Base-by-base conservation (phyloP, 2,113 vertebrate genomes). In the Sinocyclocheilus rhinocerous region DNA sequence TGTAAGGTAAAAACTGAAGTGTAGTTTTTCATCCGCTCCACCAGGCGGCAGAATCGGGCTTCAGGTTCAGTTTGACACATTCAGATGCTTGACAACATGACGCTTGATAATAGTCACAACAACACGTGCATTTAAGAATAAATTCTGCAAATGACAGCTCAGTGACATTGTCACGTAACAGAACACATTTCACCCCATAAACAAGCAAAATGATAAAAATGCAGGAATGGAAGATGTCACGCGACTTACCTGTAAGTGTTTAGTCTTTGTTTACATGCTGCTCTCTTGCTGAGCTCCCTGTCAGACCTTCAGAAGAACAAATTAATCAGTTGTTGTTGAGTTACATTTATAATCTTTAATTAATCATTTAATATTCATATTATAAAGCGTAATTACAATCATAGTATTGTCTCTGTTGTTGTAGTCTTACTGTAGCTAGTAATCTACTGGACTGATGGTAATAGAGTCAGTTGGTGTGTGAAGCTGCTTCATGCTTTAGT, bases 171-270 rank as follows among this genome's bases (percentile, higher is more conserved):
- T 24, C 24, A 65, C 24, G 2, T 15, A 15, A 65, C 61, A 67
- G 65, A 6, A 6, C 13, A 67, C 29, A 33, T 7, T 67, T 2
- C 26, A 67, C 2, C 26, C 13, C 26, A 33, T 16, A 67, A 67
- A 33, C 6, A 29, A 29, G 29, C 29, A 29, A 33, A 45, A 45
- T 67, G 63, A 33, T 67, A 29, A 67, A 29, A 13, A 29, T 15
- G 13, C 63, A 67, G 63, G 13, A 29, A 7, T 29, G 12, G 15
- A 33, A 8, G 63, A 67, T 87, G 86, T 55, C 86, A 18, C 36
- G 50, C 39, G 75, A 79, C 45, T 73, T 55, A 20, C 69, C 33
- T 70, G 86, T 84, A 2, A n/a, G 11, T 61, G 18, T 59, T 61
- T n/a, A 10, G 20, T n/a, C 20, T 72, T 39, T 42, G 70, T 73